Evolutionary conservation across 2,888 invertebrate species (phyloP).

Genomic region (Poecilobothrus nobilitatus): DNA sequence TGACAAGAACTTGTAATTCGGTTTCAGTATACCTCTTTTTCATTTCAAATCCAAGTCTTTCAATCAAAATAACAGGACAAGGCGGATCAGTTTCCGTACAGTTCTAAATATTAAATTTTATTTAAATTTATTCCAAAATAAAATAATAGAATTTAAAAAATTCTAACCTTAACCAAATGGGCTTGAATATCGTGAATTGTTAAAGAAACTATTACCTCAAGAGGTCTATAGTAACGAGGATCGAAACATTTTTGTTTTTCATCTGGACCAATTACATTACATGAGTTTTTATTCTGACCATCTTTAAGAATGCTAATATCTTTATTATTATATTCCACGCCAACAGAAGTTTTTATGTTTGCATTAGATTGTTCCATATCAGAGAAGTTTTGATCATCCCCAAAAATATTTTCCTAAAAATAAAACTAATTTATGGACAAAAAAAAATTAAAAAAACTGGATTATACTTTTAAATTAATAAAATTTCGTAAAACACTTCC

Average conservation of each 20-base stretch:
- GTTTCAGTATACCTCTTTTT: slow-evolving; percentile 89
- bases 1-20: slow-evolving; percentile 77
- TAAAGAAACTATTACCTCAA: slow-evolving; percentile 85
- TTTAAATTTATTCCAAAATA: slow-evolving; percentile 7
- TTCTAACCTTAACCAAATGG: slow-evolving; percentile 53
- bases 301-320: slow-evolving; percentile 31
- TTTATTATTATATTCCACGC: slow-evolving; percentile 43
- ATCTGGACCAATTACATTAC: slow-evolving; percentile 42
- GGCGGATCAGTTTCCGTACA: slow-evolving; percentile 85
- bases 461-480: slow-evolving; percentile 65
- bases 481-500: slow-evolving; percentile 86
- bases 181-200: slow-evolving; percentile 94
- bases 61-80: slow-evolving; percentile 80
- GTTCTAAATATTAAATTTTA: slow-evolving; percentile 48
- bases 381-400: slow-evolving; percentile 88
- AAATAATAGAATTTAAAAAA: not conserved
- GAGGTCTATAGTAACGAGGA: slow-evolving; percentile 76
- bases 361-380: slow-evolving; percentile 70
- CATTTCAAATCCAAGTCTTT: slow-evolving; percentile 95
- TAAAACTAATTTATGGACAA: not conserved
- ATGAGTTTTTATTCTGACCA: slow-evolving; percentile 41
- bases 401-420: slow-evolving; percentile 85
- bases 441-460: slow-evolving; percentile 25
- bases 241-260: slow-evolving; percentile 70
- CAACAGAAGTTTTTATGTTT: slow-evolving; percentile 42